Evolutionary conservation across 2,888 invertebrate genomes (phyloP), one percentile per base, ranked within the genome.

Genomic region (Andrena camellia): DNA sequence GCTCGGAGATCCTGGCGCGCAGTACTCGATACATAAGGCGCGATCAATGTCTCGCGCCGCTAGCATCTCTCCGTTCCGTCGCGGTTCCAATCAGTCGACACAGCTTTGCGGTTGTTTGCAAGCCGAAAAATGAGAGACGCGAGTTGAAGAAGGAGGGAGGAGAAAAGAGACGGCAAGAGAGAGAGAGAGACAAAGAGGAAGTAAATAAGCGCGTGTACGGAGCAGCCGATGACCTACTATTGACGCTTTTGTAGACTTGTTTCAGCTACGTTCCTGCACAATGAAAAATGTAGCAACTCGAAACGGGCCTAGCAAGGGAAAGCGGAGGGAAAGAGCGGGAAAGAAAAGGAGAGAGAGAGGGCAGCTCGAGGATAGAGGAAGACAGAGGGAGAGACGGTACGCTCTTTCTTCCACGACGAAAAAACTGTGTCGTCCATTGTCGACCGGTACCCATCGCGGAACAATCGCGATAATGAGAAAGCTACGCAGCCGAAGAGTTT

Each of bases 391-490:
- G 66, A 52, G 60, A 60, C 33, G 62, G 57, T 17, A 26, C 42
- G 71, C 76, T 75, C 78, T 81, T 81, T 83, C 85, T 83, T 77
- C 77, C 23, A 84, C 87, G 84, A 88, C 84, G 88, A 90, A 92
- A 92, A 91, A 91, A 91, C 89, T 92, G 89, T 92, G 92, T 92
- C 92, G 90, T 71, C 89, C 87, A 91, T 92, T 92, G 92, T 92
- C 86, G 90, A 86, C 86, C 88, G 87, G 86, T 91, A 90, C 87
- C 89, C 86, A 89, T 89, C 85, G 88, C 87, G 87, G 89, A 92
- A 93, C 92, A 93, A 93, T 92, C 91, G 91, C 83, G 90, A 92
- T 93, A 93, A 93, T 93, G 92, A 92, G 90, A 93, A 93, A 92
- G 90, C 92, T 90, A 92, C 92, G 91, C 91, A 91, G 89, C 85